These are phyloP conservation scores for Beris morrisii DNA, from an alignment of 2,888 invertebrate species.

Conservation along the genomic window DNA sequence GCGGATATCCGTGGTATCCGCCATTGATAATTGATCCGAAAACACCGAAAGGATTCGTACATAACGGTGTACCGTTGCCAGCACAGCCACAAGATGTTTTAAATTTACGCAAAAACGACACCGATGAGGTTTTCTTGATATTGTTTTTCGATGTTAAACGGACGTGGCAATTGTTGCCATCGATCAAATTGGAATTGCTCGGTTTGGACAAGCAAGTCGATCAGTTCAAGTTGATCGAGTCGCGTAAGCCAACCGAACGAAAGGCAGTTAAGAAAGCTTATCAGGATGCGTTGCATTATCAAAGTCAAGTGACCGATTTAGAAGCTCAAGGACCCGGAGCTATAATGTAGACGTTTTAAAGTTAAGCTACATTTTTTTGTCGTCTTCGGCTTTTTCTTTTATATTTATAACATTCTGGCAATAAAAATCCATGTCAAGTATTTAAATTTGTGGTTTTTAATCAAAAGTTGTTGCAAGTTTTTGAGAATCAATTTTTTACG, in stretches of 20 bases:
- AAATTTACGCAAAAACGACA: conserved; percentile 77
- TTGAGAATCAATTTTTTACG: no score
- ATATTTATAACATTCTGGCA: no score
- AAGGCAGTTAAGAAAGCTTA: conserved; percentile 94
- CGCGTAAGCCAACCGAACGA: conserved; percentile 86
- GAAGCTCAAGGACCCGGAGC: conserved; percentile 57
- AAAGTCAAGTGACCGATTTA: conserved; percentile 64
- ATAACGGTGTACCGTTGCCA: conserved; percentile 92
- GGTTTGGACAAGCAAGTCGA: conserved; percentile 68
- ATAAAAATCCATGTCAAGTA: no score
- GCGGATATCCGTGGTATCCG: conserved; percentile 95
- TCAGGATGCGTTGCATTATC: conserved; percentile 87
- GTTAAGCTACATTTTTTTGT: no score
- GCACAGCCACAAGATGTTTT: conserved; percentile 92
- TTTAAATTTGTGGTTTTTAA: no score
- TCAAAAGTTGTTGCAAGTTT: no score
- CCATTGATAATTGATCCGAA: conserved; percentile 93
- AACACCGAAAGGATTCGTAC: conserved; percentile 87
- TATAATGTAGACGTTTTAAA: conserved; percentile 50
- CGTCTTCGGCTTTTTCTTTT: no score
- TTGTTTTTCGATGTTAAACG: conserved; percentile 94
- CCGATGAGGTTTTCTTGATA: conserved; percentile 84
- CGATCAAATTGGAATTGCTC: conserved; percentile 85
- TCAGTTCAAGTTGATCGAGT: conserved; percentile 78
- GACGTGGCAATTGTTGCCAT: conserved; percentile 96